Base-by-base conservation (phyloP, 2,888 invertebrate species). In the Agapostemon virescens region DNA sequence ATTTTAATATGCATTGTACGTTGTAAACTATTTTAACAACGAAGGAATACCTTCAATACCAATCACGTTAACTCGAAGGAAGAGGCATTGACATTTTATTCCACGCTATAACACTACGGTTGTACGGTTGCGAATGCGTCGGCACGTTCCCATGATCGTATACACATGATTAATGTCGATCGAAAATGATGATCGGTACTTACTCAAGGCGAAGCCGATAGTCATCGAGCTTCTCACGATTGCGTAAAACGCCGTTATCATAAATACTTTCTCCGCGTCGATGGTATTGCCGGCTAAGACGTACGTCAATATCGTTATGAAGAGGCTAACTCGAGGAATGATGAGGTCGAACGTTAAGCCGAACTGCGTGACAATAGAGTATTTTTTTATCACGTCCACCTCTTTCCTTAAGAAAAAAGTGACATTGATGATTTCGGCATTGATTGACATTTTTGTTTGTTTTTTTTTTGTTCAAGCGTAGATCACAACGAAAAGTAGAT, bases 161-260 rank as follows among this genome's bases (percentile, higher is more conserved):
- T 30, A 20, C 20, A 33, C 3, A 61, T 33, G 15, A 61, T 61
- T 33, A 30, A 33, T 20, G 9, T 26, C 7, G 55, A 17, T 61
- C 9, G 61, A 33, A 61, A n/a, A 33, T n/a, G n/a, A 63, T 36
- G 17, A 13, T 13, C 4, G 17, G 2, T n/a, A 78, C 87, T 84
- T 86, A 91, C 91, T 87, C 71, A 89, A 74, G 5, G 95, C 94
- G 88, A 97, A 96, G 89, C 95, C 96, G 38, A 96, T 94, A 52
- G 96, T 96, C 95, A 97, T 95, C 2, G 95, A 95, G 87, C 95
- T 94, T 83, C 96, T 95, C 45, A 96, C 93, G 52, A 96, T 95
- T 88, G 96, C 96, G 93, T 95, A 96, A 87, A 96, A 95, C 33
- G 96, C 95, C 6, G 96, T 95, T 38, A 96, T 93, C 63, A 96